These are phyloP conservation scores for Chaenogobius annularis DNA, from an alignment of 2,113 vertebrate species.

Conservation along the genomic window DNA sequence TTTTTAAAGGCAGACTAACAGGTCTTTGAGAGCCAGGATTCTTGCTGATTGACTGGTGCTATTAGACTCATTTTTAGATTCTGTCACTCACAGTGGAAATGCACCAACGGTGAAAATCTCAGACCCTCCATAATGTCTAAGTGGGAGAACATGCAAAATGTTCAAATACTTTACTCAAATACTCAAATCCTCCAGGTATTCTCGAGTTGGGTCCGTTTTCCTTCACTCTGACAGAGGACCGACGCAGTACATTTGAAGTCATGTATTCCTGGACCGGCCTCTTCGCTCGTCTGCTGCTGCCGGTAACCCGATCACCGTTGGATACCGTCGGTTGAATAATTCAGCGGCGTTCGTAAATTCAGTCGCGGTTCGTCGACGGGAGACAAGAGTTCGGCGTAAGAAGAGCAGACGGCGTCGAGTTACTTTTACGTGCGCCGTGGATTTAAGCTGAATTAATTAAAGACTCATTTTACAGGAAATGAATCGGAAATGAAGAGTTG, in stretches of 20 bases:
- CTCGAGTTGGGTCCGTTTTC: too few species aligned
- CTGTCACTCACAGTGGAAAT: too few species aligned
- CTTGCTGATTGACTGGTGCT: too few species aligned
- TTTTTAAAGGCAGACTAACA: too few species aligned
- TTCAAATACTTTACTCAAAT: too few species aligned
- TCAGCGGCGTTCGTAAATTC: slow-evolving; percentile 67
- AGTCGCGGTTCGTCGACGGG: slow-evolving; percentile 42
- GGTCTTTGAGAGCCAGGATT: too few species aligned
- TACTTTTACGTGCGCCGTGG: slow-evolving; percentile 24
- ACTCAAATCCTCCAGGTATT: background rate
- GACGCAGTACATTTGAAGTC: background rate
- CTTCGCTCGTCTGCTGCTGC: slow-evolving; percentile 15
- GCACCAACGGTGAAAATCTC: too few species aligned
- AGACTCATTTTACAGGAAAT: background rate
- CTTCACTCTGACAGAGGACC: too few species aligned
- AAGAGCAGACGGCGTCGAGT: slow-evolving; percentile 47
- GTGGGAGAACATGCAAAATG: too few species aligned
- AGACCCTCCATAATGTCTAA: too few species aligned
- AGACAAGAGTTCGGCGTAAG: slow-evolving; percentile 48
- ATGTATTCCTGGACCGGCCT: background rate
- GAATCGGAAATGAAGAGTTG: background rate
- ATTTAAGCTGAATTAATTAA: background rate
- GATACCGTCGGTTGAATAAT: slow-evolving; percentile 66
- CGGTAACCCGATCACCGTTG: slow-evolving; percentile 54
- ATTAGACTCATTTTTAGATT: too few species aligned